Evolutionary conservation across 1,140 invertebrate species (phyloP).

Genomic region (Drosophila nasuta): DNA sequence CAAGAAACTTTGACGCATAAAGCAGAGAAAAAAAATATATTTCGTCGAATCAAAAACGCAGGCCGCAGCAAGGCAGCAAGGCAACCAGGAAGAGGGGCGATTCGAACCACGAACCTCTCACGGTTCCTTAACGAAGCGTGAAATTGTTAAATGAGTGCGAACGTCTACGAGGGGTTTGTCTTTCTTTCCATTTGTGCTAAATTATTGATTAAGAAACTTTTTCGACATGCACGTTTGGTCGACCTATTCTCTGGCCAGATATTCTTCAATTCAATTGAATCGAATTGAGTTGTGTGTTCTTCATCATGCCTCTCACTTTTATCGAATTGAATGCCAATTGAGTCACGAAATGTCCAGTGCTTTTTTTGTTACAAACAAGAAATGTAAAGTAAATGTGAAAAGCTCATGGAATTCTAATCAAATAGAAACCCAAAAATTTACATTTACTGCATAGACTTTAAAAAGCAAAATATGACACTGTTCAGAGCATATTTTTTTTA

Average conservation of each 20-base stretch:
- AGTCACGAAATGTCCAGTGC: conserved; percentile 24
- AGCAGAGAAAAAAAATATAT: conserved; percentile 30
- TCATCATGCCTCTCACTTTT: conserved; percentile 14
- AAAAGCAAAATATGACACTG: neutral
- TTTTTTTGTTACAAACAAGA: conserved; percentile 1
- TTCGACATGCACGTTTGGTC: conserved; percentile 52
- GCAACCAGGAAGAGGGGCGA: conserved; percentile 7
- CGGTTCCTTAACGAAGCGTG: conserved; percentile 77
- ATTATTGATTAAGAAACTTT: conserved; percentile 80
- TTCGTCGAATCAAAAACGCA: conserved; percentile 52
- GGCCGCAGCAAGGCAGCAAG: conserved; percentile 4
- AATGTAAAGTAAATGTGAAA: conserved; percentile 2
- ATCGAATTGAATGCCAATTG: conserved; percentile 59
- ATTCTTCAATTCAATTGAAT: conserved; percentile 47
- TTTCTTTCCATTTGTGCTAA: conserved; percentile 46
- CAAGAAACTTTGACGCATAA: conserved; percentile 47
- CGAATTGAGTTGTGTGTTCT: conserved; percentile 25
- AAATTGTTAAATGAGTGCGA: conserved; percentile 84
- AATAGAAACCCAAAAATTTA: conserved; percentile 7
- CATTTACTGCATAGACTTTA: neutral
- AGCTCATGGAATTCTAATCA: conserved; percentile 11
- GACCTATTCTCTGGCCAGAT: conserved; percentile 36
- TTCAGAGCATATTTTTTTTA: neutral
- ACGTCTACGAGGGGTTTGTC: conserved; percentile 39
- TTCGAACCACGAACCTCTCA: conserved; percentile 42